Conservation (phyloP, 2,797 vertebrate species). For the Monodelphis domestica region DNA sequence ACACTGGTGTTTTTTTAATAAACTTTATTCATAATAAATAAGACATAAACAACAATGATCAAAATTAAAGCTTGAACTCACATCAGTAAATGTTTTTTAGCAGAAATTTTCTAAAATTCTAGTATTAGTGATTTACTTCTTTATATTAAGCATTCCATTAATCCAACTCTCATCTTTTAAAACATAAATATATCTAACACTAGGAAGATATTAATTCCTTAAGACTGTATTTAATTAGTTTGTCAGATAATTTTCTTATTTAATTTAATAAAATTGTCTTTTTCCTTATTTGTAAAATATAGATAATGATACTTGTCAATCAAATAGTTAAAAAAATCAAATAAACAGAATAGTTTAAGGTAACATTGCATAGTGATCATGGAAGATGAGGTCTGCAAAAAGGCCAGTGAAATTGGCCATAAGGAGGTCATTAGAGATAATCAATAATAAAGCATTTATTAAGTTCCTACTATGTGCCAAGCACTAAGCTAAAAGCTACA, state of each 20-base stretch:
- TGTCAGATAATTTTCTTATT: neutral
- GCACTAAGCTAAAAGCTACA: neutral
- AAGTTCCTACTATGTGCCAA: neutral
- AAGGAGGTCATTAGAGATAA: neutral
- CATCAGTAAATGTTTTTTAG: neutral
- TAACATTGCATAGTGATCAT: too few species aligned
- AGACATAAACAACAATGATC: neutral
- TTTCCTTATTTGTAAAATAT: slow-evolving; percentile 12
- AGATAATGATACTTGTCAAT: slow-evolving; percentile 5
- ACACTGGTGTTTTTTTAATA: neutral
- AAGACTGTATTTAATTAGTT: neutral
- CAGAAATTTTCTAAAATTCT: too few species aligned
- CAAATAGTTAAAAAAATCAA: neutral
- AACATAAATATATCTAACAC: neutral
- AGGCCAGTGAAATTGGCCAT: neutral
- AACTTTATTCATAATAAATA: neutral
- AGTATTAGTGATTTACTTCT: too few species aligned
- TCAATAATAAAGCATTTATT: neutral
- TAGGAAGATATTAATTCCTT: neutral
- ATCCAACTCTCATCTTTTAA: neutral
- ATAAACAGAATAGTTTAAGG: neutral
- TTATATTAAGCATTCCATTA: neutral
- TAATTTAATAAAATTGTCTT: neutral
- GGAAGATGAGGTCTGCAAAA: neutral
- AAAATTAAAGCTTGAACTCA: neutral